These are phyloP conservation scores for Muschampia plurimacula DNA, from an alignment of 2,888 invertebrate genomes.

Conservation along the genomic window DNA sequence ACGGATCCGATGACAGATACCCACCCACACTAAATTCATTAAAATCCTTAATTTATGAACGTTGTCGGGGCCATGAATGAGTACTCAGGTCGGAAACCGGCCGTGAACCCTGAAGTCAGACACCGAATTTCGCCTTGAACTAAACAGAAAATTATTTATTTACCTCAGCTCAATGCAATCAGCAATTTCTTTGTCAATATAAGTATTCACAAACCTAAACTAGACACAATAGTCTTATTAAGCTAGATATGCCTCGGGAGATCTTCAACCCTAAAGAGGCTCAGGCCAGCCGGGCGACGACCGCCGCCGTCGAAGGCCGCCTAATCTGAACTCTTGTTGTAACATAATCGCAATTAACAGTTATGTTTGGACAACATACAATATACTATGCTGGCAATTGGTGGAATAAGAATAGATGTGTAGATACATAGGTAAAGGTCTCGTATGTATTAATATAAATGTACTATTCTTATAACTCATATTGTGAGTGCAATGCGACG, in stretches of 20 bases:
- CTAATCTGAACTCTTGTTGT: constrained; percentile 27
- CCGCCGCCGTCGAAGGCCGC: constrained; percentile 39
- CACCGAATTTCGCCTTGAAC: background rate
- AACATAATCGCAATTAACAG: constrained; percentile 40
- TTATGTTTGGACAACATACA: background rate
- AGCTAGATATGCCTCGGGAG: constrained; percentile 14
- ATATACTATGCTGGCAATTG: no score
- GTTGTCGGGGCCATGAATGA: constrained; percentile 14
- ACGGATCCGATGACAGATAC: background rate
- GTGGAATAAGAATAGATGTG: no score
- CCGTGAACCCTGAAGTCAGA: constrained; percentile 31
- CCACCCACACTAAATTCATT: constrained; percentile 27
- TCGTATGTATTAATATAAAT: no score
- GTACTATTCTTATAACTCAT: no score
- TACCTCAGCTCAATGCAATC: background rate
- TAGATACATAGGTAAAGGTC: no score
- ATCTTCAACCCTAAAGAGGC: constrained; percentile 26
- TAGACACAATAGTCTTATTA: background rate
- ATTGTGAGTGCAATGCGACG: no score
- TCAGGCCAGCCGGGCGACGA: constrained; percentile 11
- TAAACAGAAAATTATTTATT: background rate
- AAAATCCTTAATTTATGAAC: constrained; percentile 36
- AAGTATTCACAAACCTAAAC: background rate
- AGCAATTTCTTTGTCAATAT: background rate
- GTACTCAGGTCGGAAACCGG: constrained; percentile 12